These are phyloP conservation scores for Helicorthomorpha holstii DNA, from an alignment of 1,140 invertebrate genomes.

Conservation along the genomic window DNA sequence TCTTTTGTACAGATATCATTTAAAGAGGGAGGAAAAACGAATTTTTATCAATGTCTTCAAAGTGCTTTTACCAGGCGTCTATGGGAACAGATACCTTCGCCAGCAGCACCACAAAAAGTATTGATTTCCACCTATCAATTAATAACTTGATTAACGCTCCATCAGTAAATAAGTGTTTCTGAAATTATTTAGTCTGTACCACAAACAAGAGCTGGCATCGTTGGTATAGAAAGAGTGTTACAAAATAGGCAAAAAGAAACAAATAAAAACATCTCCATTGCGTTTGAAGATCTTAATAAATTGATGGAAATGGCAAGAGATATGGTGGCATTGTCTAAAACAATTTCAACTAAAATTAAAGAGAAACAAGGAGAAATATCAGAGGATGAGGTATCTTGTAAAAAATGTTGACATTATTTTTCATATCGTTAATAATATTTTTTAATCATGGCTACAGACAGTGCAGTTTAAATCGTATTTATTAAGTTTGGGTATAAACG, in stretches of 20 bases:
- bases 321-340: conserved; percentile 84
- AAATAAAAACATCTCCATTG: conserved; percentile 73
- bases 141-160: too few species aligned
- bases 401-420: neutral
- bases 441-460: conserved; percentile 33
- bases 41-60: conserved; percentile 40
- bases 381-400: conserved; percentile 58
- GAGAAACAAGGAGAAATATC: conserved; percentile 90
- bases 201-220: conserved; percentile 50
- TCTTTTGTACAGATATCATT: conserved; percentile 75
- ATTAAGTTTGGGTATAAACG: conserved; percentile 88
- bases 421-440: too few species aligned
- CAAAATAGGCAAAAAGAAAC: conserved; percentile 77
- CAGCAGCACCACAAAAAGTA: conserved; percentile 17
- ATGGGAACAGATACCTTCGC: conserved; percentile 21
- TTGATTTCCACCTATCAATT: too few species aligned
- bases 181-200: conserved; percentile 9
- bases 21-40: conserved; percentile 55
- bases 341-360: conserved; percentile 81
- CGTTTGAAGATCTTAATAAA: conserved; percentile 88
- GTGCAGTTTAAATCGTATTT: conserved; percentile 89
- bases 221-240: conserved; percentile 84
- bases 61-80: conserved; percentile 27
- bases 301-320: conserved; percentile 93
- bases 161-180: conserved; percentile 9